Conservation (phyloP, 1,140 invertebrate species). For the Coptotermes formosanus region DNA sequence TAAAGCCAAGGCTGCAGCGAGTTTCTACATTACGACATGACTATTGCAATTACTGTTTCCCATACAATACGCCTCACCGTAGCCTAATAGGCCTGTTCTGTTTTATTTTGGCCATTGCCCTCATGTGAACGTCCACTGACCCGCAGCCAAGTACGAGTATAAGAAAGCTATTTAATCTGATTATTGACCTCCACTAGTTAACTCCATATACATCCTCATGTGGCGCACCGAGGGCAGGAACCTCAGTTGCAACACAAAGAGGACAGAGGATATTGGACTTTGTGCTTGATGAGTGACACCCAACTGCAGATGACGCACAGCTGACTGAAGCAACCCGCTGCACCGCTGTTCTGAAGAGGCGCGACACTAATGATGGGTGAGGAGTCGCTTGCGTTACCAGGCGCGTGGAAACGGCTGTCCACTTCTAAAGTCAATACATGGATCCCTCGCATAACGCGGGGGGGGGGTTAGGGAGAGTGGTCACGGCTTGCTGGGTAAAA, state of each 20-base stretch:
- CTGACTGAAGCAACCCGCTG: too few relatives aligned
- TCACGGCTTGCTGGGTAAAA: too few relatives aligned
- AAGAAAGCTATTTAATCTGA: slow-evolving; percentile 4
- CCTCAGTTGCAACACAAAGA: neutral
- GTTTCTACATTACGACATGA: neutral
- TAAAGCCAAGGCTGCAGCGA: too few relatives aligned
- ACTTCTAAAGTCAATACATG: too few relatives aligned
- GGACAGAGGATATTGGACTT: neutral
- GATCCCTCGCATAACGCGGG: too few relatives aligned
- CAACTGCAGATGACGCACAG: neutral
- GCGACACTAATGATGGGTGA: too few relatives aligned
- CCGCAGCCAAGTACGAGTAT: neutral
- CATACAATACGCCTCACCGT: too few relatives aligned
- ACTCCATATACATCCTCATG: neutral
- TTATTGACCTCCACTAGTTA: neutral
- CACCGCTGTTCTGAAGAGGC: too few relatives aligned
- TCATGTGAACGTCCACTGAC: neutral
- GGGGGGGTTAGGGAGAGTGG: too few relatives aligned
- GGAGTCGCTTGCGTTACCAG: too few relatives aligned
- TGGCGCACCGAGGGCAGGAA: neutral
- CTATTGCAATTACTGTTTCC: neutral
- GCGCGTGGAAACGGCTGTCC: too few relatives aligned
- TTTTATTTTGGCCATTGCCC: neutral
- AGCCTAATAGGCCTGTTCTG: too few relatives aligned
- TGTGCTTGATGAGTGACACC: neutral